Conservation (phyloP, 1,140 invertebrate genomes). For the Metaphire vulgaris region DNA sequence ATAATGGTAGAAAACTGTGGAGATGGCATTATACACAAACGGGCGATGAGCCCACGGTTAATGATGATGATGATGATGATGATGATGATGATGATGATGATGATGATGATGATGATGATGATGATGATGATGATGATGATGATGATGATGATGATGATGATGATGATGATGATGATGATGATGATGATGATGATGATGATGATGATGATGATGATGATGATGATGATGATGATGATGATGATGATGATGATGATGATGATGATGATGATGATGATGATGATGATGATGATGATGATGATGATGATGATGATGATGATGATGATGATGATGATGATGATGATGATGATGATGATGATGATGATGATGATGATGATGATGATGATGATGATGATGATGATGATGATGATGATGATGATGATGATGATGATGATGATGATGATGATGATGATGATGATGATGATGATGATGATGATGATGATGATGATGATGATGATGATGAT, state of each 20-base stretch:
- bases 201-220: background rate
- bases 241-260: constrained; percentile 1
- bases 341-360: background rate
- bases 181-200: constrained; percentile 3
- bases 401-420: background rate
- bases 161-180: background rate
- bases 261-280: background rate
- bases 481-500: background rate
- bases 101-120: background rate
- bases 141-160: constrained; percentile 2
- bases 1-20: too few species aligned
- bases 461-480: constrained; percentile 2
- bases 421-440: background rate
- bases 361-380: background rate
- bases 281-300: constrained; percentile 2
- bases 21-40: too few species aligned
- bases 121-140: background rate
- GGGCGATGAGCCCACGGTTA: too few species aligned
- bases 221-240: background rate
- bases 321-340: background rate
- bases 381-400: background rate
- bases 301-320: background rate
- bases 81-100: constrained; percentile 2
- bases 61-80: background rate
- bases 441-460: background rate